Evolutionary conservation across 2,797 vertebrate genomes (phyloP).

Genomic region (Enteromius fasciolatus): DNA sequence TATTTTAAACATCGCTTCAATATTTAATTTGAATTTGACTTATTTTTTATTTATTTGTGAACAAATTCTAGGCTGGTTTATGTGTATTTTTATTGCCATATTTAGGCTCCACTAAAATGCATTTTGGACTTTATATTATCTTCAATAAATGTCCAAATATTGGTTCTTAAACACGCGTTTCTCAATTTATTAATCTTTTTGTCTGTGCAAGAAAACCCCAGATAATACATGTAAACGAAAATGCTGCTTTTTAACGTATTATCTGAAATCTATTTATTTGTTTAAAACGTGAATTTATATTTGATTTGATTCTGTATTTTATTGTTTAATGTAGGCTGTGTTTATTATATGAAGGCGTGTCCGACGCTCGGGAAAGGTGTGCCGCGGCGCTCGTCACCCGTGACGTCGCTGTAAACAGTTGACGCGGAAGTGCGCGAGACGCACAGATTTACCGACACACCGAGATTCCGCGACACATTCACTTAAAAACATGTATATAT

Average conservation of each 20-base stretch:
- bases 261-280: neutral
- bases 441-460: slow-evolving; percentile 9
- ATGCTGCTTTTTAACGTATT: neutral
- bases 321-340: too few relatives aligned
- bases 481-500: neutral
- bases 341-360: neutral
- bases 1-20: neutral
- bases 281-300: too few relatives aligned
- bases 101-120: slow-evolving; percentile 7
- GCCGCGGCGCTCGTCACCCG: neutral
- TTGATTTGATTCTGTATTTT: too few relatives aligned
- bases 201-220: slow-evolving; percentile 65
- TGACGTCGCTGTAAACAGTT: slow-evolving; percentile 62
- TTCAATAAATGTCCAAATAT: slow-evolving; percentile 46
- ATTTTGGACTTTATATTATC: slow-evolving; percentile 42
- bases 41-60: neutral
- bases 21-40: neutral
- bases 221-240: slow-evolving; percentile 41
- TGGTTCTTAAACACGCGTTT: slow-evolving; percentile 63
- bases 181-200: slow-evolving; percentile 65
- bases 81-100: neutral
- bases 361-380: neutral
- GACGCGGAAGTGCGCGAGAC: slow-evolving; percentile 64
- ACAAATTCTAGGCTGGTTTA: neutral
- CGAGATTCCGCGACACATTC: neutral